Base-by-base conservation (phyloP, 1,140 invertebrate species). In the Diorhabda sublineata region DNA sequence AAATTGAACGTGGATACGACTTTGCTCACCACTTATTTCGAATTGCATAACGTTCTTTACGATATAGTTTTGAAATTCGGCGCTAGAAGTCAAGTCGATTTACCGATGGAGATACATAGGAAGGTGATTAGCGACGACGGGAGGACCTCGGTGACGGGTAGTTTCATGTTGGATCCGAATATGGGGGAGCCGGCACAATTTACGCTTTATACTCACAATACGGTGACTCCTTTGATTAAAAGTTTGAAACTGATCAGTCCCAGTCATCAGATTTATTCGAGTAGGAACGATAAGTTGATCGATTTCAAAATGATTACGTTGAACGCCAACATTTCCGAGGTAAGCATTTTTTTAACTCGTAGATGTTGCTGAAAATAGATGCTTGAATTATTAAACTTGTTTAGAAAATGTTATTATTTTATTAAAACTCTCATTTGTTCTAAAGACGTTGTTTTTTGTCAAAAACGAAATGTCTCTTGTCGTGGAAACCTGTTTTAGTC, bases 81-180 rank as follows among this genome's bases (percentile, higher is more conserved):
- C 66, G 81, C 84, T 71, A 84, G 83, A 47, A 83, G 83, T 64
- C 75, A 76, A n/a, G 73, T 79, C 5, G 81, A 83, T 73, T 76
- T 87, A 64, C 85, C 85, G 9, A 81, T 86, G 58, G 86, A 87
- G 77, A 83, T 85, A 61, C 83, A 85, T 68, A 75, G 83, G 3
- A 72, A 81, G 45, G 83, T 83, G 76, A 79, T 85, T n/a, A 78
- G 69, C 5, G 80, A 82, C 68, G 82, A 83, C 68, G 81, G 82
- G 0, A 74, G 82, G 26, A 76, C 73, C 41, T 79, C 78, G 2
- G 79, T 85, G 4, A 84, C 81, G 2, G 84, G 84, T 3, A 83
- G 79, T 69, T 85, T 85, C 71, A 79, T 83, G 47, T 67, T 85
- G 47, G 83, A 84, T 61, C 78, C 81, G 5, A 79, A 77, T 44